Evolutionary conservation across 2,113 vertebrate genomes (phyloP).

Genomic region (Regulus satrapa): DNA sequence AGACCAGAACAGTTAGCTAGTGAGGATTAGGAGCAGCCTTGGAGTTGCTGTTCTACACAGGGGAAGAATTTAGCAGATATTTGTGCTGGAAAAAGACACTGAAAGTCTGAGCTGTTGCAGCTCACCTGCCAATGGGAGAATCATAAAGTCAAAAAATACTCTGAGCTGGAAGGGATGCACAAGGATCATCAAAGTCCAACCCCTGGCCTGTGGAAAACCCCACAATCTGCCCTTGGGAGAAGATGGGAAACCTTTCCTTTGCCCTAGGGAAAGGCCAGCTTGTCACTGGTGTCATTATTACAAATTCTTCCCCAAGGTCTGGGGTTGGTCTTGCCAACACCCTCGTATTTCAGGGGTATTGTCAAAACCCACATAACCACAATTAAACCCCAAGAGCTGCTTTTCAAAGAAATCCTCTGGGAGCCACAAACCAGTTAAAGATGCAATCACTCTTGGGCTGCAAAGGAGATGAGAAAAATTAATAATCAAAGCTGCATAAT

Average conservation of each 20-base stretch:
- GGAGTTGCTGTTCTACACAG: background rate
- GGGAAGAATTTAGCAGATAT: background rate
- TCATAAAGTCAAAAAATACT: background rate
- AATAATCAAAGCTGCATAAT: slow-evolving; percentile 62
- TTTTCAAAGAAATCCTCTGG: background rate
- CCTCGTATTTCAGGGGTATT: background rate
- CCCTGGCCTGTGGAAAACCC: background rate
- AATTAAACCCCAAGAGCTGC: background rate
- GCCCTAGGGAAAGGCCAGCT: background rate
- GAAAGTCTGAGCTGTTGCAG: background rate
- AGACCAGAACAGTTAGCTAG: background rate
- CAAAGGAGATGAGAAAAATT: slow-evolving; percentile 38
- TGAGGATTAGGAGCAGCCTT: background rate
- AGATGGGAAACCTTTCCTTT: background rate
- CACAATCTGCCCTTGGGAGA: background rate
- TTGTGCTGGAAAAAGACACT: fast-evolving
- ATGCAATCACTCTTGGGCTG: slow-evolving; percentile 8
- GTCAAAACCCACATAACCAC: background rate
- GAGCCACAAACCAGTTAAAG: slow-evolving; percentile 30
- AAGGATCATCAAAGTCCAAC: background rate
- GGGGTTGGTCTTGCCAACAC: background rate
- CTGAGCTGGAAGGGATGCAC: background rate
- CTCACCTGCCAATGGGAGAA: background rate
- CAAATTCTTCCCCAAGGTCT: background rate
- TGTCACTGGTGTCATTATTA: background rate